These are phyloP conservation scores for Helicoverpa armigera DNA, from an alignment of 1,140 invertebrate genomes.

Conservation along the genomic window DNA sequence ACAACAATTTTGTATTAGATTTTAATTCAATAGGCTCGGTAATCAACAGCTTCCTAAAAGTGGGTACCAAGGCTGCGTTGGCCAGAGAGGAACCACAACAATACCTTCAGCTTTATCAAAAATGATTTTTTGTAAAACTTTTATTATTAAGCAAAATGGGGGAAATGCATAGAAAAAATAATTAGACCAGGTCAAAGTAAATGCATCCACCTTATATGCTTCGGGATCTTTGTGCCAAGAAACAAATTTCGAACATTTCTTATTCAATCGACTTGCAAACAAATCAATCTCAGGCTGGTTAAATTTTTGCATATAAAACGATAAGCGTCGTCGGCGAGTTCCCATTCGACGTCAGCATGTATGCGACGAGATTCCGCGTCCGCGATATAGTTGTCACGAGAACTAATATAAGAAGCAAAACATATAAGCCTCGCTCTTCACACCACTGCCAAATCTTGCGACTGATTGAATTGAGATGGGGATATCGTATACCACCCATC, in stretches of 20 bases:
- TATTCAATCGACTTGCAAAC: conserved; percentile 55
- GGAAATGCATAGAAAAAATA: conserved; percentile 52
- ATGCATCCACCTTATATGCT: conserved; percentile 38
- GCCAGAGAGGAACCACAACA: conserved; percentile 43
- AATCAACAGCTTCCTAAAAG: conserved; percentile 24
- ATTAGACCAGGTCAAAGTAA: conserved; percentile 28
- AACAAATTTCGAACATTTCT: conserved; percentile 51
- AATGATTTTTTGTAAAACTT: conserved; percentile 50
- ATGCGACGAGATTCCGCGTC: conserved; percentile 53
- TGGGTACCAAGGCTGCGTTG: conserved; percentile 49
- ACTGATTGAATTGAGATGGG: conserved; percentile 32
- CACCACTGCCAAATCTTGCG: conserved; percentile 56
- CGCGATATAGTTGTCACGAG: conserved; percentile 51
- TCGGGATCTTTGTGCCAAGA: conserved; percentile 58
- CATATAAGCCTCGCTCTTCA: conserved; percentile 43
- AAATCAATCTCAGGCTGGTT: conserved; percentile 50
- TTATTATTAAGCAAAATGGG: conserved; percentile 61
- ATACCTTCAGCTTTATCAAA: conserved; percentile 48
- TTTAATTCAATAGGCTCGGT: neutral
- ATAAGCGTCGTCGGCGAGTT: conserved; percentile 46
- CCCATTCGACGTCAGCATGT: conserved; percentile 53
- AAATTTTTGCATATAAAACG: conserved; percentile 30
- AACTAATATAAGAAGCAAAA: conserved; percentile 53
- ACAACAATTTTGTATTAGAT: neutral
- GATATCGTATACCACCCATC: conserved; percentile 43